phyloP scores from a whole-genome alignment of 2,113 vertebrate species.

The Aythya baeri region DNA sequence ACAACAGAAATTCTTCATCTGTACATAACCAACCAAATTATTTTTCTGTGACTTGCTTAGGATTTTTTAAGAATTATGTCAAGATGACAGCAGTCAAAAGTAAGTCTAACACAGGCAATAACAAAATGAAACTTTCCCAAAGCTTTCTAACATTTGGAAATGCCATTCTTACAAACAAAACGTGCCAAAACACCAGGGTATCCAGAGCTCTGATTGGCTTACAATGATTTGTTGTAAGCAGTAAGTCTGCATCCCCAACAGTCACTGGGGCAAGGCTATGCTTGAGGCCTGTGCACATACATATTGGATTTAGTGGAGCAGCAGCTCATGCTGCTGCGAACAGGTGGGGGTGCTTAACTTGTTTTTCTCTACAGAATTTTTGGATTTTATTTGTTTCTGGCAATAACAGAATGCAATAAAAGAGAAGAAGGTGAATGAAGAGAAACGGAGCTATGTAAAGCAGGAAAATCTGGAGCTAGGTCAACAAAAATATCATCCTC shows the following conservation, averaged over 20 bases:
- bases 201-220: background rate
- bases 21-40: background rate
- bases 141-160: background rate
- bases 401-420: background rate
- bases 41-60: no score
- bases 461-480: background rate
- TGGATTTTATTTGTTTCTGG: background rate
- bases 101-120: background rate
- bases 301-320: conserved; percentile 56
- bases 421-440: background rate
- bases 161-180: background rate
- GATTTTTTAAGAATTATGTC: background rate
- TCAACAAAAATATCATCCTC: background rate
- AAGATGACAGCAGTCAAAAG: background rate
- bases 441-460: background rate
- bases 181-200: background rate
- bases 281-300: conserved; percentile 24
- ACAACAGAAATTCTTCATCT: background rate
- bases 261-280: conserved; percentile 5
- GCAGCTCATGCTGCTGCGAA: conserved; percentile 30
- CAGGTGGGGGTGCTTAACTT: conserved; percentile 42
- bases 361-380: conserved; percentile 36
- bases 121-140: background rate
- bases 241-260: conserved; percentile 7
- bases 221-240: conserved; percentile 25